Percentiles rank a stretch among this genome's conserved stretches.
Evolutionary conservation across 2,888 invertebrate genomes (phyloP).

Genomic region (Loripinus fragilis): DNA sequence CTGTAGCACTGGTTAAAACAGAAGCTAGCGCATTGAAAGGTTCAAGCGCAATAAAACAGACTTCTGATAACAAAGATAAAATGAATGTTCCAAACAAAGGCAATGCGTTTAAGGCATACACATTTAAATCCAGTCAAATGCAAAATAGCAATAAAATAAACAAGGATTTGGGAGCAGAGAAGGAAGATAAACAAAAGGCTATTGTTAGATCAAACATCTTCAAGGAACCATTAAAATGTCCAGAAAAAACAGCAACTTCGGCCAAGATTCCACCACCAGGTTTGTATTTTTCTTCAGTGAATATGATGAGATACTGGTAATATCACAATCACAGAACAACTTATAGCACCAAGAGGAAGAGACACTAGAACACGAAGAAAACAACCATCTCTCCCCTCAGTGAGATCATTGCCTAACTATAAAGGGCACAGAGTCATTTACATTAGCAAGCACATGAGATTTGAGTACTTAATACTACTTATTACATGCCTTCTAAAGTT

Average conservation of each 20-base stretch:
- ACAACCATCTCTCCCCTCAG: too few species aligned
- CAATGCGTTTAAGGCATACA: constrained; percentile 9
- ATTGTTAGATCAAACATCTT: neutral
- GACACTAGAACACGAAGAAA: too few species aligned
- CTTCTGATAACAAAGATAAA: neutral
- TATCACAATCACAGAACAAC: too few species aligned
- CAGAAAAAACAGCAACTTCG: neutral
- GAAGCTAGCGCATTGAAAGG: neutral
- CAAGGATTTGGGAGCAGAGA: neutral
- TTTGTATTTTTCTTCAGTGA: neutral
- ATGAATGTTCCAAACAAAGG: neutral
- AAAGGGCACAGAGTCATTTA: too few species aligned
- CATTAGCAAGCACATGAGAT: too few species aligned
- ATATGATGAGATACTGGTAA: too few species aligned
- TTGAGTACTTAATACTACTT: too few species aligned
- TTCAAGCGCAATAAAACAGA: neutral
- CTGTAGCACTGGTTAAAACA: neutral
- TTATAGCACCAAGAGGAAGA: too few species aligned
- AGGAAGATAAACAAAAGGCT: neutral
- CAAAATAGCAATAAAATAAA: constrained; percentile 6
- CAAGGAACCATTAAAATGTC: neutral
- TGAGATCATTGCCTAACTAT: too few species aligned
- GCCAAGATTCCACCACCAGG: neutral
- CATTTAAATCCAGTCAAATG: constrained; percentile 27
- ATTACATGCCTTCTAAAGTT: too few species aligned